A percentile compares a stretch with the other conserved stretches of the same genome.
Conservation (phyloP, 30 jellyfish, hydroid and myxozoan genomes). For the Pseudorhiza aurosa region DNA sequence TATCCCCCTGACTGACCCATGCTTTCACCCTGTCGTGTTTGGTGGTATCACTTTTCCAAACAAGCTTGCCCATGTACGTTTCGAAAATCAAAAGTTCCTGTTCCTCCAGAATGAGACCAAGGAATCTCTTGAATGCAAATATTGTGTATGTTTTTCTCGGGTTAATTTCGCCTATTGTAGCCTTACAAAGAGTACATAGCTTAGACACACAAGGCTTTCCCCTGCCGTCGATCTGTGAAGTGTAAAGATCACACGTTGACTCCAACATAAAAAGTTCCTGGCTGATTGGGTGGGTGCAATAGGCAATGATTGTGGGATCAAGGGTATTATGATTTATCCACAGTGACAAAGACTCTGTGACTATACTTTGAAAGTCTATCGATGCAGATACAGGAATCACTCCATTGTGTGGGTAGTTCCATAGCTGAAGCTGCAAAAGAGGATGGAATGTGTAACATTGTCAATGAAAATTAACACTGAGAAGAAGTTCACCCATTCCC, state of each 20-base stretch:
- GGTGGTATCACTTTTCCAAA: constrained; percentile 71
- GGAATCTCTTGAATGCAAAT: constrained; percentile 57
- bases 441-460: neutral
- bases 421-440: constrained; percentile 44
- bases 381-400: constrained; percentile 47
- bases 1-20: constrained; percentile 80
- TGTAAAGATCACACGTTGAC: constrained; percentile 58
- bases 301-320: constrained; percentile 55
- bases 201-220: constrained; percentile 26
- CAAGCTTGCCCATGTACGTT: constrained; percentile 68
- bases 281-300: constrained; percentile 78
- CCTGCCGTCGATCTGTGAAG: constrained; percentile 18
- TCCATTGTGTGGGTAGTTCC: constrained; percentile 55
- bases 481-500: too few species aligned
- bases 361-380: constrained; percentile 87
- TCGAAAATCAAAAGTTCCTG: constrained; percentile 77
- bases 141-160: constrained; percentile 61
- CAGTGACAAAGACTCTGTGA: constrained; percentile 72
- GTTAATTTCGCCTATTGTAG: constrained; percentile 48
- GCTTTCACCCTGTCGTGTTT: constrained; percentile 58
- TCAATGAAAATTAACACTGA: neutral
- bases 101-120: constrained; percentile 67
- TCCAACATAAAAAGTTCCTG: constrained; percentile 82
- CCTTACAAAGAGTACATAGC: constrained; percentile 53
- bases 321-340: constrained; percentile 80